These are phyloP conservation scores for Pomatorhinus ruficollis DNA, from an alignment of 2,113 vertebrate genomes.

Conservation along the genomic window DNA sequence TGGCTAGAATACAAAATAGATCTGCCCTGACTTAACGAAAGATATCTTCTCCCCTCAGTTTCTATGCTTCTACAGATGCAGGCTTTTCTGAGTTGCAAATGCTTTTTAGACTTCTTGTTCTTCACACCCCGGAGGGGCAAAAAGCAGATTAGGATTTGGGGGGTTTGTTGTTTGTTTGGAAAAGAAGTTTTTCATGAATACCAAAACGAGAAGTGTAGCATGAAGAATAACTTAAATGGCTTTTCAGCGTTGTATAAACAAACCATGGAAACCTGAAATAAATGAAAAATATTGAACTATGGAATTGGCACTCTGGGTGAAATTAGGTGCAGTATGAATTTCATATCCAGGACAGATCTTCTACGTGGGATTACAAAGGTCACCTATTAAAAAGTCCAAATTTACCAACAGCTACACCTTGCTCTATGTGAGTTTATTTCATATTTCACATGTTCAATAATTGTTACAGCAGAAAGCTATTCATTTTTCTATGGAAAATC, in stretches of 20 bases:
- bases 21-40: not conserved
- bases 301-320: slow-evolving; percentile 4
- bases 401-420: not conserved
- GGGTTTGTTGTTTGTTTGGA: slow-evolving; percentile 16
- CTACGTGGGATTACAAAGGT: not conserved
- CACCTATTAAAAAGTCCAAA: not conserved
- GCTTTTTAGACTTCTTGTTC: not conserved
- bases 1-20: slow-evolving; percentile 25
- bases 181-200: slow-evolving; percentile 54
- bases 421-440: not conserved
- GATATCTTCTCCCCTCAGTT: not conserved
- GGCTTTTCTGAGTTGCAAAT: not conserved
- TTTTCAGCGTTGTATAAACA: slow-evolving; percentile 45
- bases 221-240: slow-evolving; percentile 62
- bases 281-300: slow-evolving; percentile 61
- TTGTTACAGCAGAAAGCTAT: not conserved
- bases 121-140: slow-evolving; percentile 21
- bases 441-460: not conserved
- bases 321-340: slow-evolving; percentile 25
- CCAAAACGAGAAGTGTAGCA: slow-evolving; percentile 12
- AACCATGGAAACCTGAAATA: slow-evolving; percentile 60
- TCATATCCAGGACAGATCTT: slow-evolving; percentile 3
- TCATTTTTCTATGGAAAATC: not conserved
- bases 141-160: slow-evolving; percentile 31
- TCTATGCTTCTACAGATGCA: not conserved